These are phyloP conservation scores for Tethea ocularis DNA, from an alignment of 2,888 invertebrate species.

Conservation along the genomic window DNA sequence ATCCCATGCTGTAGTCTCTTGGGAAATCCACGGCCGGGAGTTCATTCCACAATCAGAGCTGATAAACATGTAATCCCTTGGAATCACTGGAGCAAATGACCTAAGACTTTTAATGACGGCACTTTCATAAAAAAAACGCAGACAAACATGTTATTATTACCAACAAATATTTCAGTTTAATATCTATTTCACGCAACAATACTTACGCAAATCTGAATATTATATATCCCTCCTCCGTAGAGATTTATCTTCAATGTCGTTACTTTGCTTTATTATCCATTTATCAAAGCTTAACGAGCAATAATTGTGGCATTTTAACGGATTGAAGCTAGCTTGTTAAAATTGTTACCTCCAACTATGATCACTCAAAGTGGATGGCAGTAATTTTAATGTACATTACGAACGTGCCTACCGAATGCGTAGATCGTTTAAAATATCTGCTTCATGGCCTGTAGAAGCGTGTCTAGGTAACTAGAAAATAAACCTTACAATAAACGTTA, in stretches of 20 bases:
- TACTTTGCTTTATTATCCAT: conserved; percentile 70
- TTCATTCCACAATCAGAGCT: too few species aligned
- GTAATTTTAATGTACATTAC: conserved; percentile 44
- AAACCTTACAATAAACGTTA: background rate
- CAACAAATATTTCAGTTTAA: background rate
- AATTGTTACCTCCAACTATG: conserved; percentile 54
- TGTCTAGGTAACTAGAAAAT: conserved; percentile 1
- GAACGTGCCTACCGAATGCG: conserved; percentile 7
- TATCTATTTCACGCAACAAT: background rate
- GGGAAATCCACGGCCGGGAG: too few species aligned
- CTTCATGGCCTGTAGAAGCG: conserved; percentile 7
- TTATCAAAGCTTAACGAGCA: conserved; percentile 72
- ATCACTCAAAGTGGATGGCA: conserved; percentile 37
- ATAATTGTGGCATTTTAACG: conserved; percentile 64
- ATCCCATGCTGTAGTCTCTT: too few species aligned
- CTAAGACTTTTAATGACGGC: background rate
- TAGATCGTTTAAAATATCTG: conserved; percentile 26
- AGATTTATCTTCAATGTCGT: conserved; percentile 61
- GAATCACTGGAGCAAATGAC: too few species aligned
- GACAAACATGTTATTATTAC: background rate
- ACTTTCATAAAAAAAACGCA: background rate
- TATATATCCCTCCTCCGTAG: conserved; percentile 40
- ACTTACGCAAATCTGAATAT: conserved; percentile 19
- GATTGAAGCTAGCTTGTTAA: conserved; percentile 60
- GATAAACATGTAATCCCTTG: too few species aligned